These are phyloP conservation scores for Graphium colonna DNA, from an alignment of 2,888 invertebrate genomes.

Conservation along the genomic window DNA sequence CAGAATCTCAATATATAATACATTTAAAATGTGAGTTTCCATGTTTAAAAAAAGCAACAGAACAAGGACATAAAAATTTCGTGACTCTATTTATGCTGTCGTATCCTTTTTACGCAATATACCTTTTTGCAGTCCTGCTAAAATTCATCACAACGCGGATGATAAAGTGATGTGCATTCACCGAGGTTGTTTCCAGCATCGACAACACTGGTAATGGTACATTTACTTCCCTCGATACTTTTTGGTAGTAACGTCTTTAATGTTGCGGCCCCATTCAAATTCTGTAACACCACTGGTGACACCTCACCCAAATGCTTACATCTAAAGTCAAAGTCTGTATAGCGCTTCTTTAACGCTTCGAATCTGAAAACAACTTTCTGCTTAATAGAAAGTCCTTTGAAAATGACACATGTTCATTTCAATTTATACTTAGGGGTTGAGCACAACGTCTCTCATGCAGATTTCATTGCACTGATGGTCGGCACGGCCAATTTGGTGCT, in stretches of 20 bases:
- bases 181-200: background rate
- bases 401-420: too few species aligned
- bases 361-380: conserved; percentile 79
- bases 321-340: conserved; percentile 89
- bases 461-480: too few species aligned
- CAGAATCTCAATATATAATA: background rate
- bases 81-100: background rate
- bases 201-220: background rate
- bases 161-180: background rate
- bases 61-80: background rate
- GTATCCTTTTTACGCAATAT: background rate
- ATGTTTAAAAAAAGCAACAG: too few species aligned
- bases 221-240: conserved; percentile 66
- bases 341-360: conserved; percentile 87
- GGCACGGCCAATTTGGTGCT: too few species aligned
- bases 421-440: background rate
- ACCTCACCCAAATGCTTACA: conserved; percentile 92
- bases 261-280: conserved; percentile 93
- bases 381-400: too few species aligned
- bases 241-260: conserved; percentile 83
- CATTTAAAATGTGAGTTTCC: background rate
- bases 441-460: too few species aligned
- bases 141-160: background rate
- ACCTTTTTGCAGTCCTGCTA: background rate
- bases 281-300: conserved; percentile 88